phyloP scores from a whole-genome alignment of 2,888 invertebrate species.

The Nomada ruficornis region DNA sequence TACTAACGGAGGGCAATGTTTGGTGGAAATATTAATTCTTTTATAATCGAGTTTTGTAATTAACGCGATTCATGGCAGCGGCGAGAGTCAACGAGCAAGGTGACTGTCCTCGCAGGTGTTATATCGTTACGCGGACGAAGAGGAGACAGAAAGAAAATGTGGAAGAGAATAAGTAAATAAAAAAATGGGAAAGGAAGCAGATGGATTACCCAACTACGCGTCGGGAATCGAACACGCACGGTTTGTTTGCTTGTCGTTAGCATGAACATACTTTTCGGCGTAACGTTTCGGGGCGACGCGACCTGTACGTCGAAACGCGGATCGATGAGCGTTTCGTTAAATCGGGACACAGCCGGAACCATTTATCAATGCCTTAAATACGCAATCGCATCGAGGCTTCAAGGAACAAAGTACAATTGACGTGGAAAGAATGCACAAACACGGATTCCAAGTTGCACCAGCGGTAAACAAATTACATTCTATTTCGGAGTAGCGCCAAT shows the following conservation, averaged over 20 bases:
- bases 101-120: slow-evolving; percentile 36
- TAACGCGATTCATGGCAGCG: too few relatives aligned
- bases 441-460: too few relatives aligned
- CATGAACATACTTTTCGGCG: slow-evolving; percentile 66
- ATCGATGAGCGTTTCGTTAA: slow-evolving; percentile 50
- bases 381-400: neutral
- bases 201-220: slow-evolving; percentile 46
- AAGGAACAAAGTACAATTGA: neutral
- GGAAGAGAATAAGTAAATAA: neutral
- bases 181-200: neutral
- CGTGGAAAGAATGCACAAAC: too few relatives aligned
- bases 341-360: slow-evolving; percentile 18
- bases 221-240: slow-evolving; percentile 52
- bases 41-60: too few relatives aligned
- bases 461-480: too few relatives aligned
- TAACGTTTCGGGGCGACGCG: slow-evolving; percentile 75
- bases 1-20: too few relatives aligned
- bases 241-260: slow-evolving; percentile 62
- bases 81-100: neutral
- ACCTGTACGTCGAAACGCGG: slow-evolving; percentile 23
- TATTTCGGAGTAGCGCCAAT: too few relatives aligned
- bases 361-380: neutral
- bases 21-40: too few relatives aligned
- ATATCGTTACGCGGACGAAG: slow-evolving; percentile 12
- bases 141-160: neutral